These are phyloP conservation scores for Orthosia gothica DNA, from an alignment of 2,888 invertebrate genomes.

Conservation along the genomic window DNA sequence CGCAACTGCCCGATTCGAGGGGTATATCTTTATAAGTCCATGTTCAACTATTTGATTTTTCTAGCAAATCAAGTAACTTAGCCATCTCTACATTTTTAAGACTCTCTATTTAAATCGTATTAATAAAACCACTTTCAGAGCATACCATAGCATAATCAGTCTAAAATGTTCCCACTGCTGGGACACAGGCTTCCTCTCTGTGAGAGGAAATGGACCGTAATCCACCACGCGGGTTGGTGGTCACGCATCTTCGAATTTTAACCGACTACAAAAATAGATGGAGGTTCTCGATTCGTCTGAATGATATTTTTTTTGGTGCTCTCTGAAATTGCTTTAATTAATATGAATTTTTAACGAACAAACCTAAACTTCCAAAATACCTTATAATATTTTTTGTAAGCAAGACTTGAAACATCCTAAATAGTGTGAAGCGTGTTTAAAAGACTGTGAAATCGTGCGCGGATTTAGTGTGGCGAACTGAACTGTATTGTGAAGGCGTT, in stretches of 20 bases:
- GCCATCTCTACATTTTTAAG: neutral
- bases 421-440: conserved; percentile 17
- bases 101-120: neutral
- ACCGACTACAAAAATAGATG: too few relatives aligned
- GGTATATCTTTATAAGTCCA: too few relatives aligned
- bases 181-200: too few relatives aligned
- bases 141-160: too few relatives aligned
- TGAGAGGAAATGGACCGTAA: too few relatives aligned
- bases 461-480: conserved; percentile 28
- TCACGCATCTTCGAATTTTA: too few relatives aligned
- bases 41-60: neutral
- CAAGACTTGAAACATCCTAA: neutral
- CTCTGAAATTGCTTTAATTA: conserved; percentile 7
- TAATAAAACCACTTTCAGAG: neutral
- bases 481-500: conserved; percentile 41
- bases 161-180: too few relatives aligned
- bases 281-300: too few relatives aligned
- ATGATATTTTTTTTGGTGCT: too few relatives aligned
- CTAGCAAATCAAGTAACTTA: neutral
- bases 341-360: neutral
- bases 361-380: neutral
- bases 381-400: conserved; percentile 6
- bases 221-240: too few relatives aligned
- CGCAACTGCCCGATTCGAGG: too few relatives aligned
- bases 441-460: conserved; percentile 33